These are phyloP conservation scores for Dicyrtomina minuta DNA, from an alignment of 2,888 invertebrate genomes.

Conservation along the genomic window DNA sequence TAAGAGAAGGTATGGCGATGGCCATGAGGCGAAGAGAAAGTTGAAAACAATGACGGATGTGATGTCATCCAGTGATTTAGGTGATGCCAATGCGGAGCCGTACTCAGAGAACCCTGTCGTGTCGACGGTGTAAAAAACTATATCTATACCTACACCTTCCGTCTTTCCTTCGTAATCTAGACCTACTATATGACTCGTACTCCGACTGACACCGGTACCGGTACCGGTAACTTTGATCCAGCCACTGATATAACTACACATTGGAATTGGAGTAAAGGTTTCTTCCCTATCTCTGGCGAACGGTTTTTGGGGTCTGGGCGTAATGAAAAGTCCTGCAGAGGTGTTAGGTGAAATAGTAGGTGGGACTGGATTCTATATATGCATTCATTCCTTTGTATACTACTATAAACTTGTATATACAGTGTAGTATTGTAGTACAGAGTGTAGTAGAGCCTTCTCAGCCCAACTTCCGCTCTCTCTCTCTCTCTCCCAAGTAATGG, in stretches of 20 bases:
- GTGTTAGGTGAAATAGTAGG: not conserved
- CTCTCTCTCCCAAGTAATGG: not conserved
- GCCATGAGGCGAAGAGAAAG: slow-evolving; percentile 6
- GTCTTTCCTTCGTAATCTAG: not conserved
- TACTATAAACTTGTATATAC: too few species aligned
- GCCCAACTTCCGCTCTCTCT: too few species aligned
- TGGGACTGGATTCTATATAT: not conserved
- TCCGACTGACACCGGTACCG: too few species aligned
- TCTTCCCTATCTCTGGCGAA: too few species aligned
- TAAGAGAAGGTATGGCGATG: slow-evolving; percentile 4
- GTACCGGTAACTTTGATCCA: too few species aligned
- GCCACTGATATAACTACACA: too few species aligned
- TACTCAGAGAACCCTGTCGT: slow-evolving; percentile 5
- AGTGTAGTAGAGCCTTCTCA: too few species aligned
- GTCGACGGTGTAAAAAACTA: not conserved
- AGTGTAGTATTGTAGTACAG: too few species aligned
- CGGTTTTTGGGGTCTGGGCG: too few species aligned
- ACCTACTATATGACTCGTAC: too few species aligned
- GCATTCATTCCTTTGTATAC: not conserved
- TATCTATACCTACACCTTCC: not conserved
- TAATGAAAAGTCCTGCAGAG: not conserved
- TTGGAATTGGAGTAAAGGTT: too few species aligned
- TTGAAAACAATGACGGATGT: slow-evolving; percentile 14
- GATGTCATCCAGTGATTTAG: slow-evolving; percentile 20
- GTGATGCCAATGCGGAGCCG: slow-evolving; percentile 8